Evolutionary conservation across 92 coral and sea anemone genomes (phyloP).

Genomic region (Zoanthus gigantus): DNA sequence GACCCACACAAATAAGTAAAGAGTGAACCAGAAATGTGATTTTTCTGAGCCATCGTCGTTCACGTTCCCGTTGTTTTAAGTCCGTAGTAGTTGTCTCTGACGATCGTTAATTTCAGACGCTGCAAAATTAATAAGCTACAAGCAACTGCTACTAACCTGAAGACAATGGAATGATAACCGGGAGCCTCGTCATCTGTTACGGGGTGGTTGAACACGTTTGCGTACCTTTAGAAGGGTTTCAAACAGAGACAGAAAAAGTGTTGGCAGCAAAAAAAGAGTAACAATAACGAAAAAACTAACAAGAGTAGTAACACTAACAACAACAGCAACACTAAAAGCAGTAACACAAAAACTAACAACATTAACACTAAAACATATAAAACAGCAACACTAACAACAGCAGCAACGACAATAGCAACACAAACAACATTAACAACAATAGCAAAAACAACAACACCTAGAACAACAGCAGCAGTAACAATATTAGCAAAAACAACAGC

Average conservation of each 20-base stretch:
- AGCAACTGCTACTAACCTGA: constrained; percentile 65
- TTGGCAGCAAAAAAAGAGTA: too few relatives aligned
- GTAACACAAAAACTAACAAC: neutral
- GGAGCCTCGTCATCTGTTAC: constrained; percentile 99
- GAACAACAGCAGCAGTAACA: too few relatives aligned
- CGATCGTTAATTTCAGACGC: too few relatives aligned
- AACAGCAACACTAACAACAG: neutral
- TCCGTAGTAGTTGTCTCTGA: too few relatives aligned
- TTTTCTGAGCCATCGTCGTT: too few relatives aligned
- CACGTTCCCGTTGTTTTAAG: too few relatives aligned
- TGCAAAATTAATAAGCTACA: too few relatives aligned
- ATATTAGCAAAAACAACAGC: neutral
- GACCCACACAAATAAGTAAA: too few relatives aligned
- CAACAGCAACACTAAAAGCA: too few relatives aligned
- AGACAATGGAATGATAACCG: constrained; percentile 91
- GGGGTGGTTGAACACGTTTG: constrained; percentile 97
- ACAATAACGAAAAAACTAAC: too few relatives aligned
- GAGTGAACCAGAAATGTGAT: too few relatives aligned
- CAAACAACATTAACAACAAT: neutral
- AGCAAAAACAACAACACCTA: neutral
- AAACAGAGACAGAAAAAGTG: neutral
- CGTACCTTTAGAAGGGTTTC: constrained; percentile 68
- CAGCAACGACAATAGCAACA: neutral
- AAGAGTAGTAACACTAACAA: neutral
- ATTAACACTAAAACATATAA: neutral